Evolutionary conservation across 2,888 invertebrate genomes (phyloP).

Genomic region (Sesia bembeciformis): DNA sequence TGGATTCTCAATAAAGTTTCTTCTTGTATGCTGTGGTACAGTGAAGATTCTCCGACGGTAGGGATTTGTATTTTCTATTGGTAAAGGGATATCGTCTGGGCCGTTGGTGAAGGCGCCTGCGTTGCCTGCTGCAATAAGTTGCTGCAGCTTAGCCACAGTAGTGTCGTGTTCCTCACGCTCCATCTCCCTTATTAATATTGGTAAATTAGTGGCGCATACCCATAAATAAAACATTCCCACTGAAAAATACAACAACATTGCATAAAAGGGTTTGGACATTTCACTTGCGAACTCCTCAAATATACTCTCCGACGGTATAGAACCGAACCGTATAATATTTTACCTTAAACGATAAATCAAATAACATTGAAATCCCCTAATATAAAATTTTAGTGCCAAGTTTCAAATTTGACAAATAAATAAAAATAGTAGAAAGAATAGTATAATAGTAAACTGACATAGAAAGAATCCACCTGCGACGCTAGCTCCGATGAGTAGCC

Average conservation of each 20-base stretch:
- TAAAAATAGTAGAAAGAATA: background rate
- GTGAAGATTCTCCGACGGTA: conserved; percentile 2
- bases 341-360: background rate
- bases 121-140: conserved; percentile 31
- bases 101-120: conserved; percentile 9
- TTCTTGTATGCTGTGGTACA: conserved; percentile 1
- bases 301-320: no score
- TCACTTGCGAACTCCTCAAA: background rate
- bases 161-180: conserved; percentile 49
- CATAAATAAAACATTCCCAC: conserved; percentile 64
- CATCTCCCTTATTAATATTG: conserved; percentile 55
- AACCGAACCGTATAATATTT: background rate
- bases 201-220: conserved; percentile 56
- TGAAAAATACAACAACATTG: conserved; percentile 22
- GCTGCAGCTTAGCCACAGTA: conserved; percentile 40
- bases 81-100: conserved; percentile 15
- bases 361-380: no score
- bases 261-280: background rate
- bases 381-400: no score
- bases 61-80: background rate
- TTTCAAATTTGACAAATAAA: background rate
- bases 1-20: background rate
- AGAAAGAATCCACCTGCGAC: conserved; percentile 52
- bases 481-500: conserved; percentile 57
- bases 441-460: conserved; percentile 30